Conservation (phyloP, 2,888 invertebrate species). For the Ectobius pallidus region DNA sequence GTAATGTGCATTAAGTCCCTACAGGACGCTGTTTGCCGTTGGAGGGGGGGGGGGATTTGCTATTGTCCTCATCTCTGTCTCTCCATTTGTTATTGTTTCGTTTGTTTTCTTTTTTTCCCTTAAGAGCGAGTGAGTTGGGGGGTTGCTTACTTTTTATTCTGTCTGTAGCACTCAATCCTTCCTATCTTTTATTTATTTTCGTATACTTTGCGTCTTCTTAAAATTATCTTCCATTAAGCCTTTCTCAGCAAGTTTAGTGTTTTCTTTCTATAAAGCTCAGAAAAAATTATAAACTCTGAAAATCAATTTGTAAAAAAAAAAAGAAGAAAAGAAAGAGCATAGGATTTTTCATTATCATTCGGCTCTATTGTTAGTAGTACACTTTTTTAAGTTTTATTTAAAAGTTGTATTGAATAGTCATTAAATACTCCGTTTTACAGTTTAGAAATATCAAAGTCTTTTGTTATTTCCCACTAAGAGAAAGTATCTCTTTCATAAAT, state of each 20-base stretch:
- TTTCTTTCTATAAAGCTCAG: neutral
- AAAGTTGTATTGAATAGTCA: neutral
- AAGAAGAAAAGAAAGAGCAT: no score
- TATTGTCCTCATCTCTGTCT: neutral
- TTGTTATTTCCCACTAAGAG: neutral
- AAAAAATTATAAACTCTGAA: slow-evolving; percentile 13
- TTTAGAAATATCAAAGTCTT: neutral
- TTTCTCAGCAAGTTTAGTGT: neutral
- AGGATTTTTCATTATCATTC: no score
- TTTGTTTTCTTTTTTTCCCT: neutral
- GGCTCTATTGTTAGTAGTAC: no score
- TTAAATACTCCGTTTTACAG: neutral
- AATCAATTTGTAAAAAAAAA: slow-evolving; percentile 2
- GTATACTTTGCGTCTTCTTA: neutral
- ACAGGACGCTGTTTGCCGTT: slow-evolving; percentile 6
- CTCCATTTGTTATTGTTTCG: slow-evolving; percentile 17
- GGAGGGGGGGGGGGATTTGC: neutral
- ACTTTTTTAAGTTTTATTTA: slow-evolving; percentile 16
- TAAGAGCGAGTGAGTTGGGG: neutral
- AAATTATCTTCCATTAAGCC: slow-evolving; percentile 18
- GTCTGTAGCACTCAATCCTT: neutral
- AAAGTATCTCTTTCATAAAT: neutral
- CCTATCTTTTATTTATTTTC: slow-evolving; percentile 2
- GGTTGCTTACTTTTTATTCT: neutral
- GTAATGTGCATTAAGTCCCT: slow-evolving; percentile 37